Percentiles rank a stretch among this genome's conserved stretches.
These are phyloP conservation scores for Drosophila persimilis DNA, from an alignment of 1,140 invertebrate genomes.

Conservation along the genomic window DNA sequence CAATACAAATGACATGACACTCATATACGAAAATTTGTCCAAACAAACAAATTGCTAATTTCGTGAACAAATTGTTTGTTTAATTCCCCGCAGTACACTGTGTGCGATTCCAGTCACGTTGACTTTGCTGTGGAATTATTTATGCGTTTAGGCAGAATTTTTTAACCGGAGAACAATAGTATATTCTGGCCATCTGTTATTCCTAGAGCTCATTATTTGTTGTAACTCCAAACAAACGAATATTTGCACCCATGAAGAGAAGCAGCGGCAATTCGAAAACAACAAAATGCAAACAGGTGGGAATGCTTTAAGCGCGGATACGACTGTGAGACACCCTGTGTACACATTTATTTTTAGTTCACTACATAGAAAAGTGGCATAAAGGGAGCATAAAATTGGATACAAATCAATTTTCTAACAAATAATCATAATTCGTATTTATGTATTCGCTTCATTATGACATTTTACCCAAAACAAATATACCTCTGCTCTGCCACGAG, in stretches of 20 bases:
- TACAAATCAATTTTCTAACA: no score
- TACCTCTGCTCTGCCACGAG: no score
- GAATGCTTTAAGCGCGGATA: neutral
- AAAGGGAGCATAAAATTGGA: no score
- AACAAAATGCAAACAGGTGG: conserved; percentile 16
- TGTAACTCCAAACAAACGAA: conserved; percentile 3
- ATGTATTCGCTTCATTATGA: no score
- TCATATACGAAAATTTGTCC: conserved; percentile 6
- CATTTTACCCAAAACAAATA: no score
- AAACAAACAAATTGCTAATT: conserved; percentile 46
- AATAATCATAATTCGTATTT: no score
- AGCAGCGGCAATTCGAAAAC: conserved; percentile 32
- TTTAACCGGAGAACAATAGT: neutral
- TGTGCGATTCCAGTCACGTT: conserved; percentile 32
- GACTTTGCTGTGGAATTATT: conserved; percentile 5
- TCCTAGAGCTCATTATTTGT: conserved; percentile 24
- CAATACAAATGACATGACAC: conserved; percentile 58
- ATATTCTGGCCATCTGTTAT: conserved; percentile 31
- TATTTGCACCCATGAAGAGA: conserved; percentile 4
- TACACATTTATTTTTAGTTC: no score
- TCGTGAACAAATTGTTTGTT: conserved; percentile 30
- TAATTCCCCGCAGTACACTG: neutral
- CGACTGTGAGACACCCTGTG: no score
- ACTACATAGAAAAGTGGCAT: no score
- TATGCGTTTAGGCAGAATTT: neutral